Base-by-base conservation (phyloP, 2,888 invertebrate genomes). In the Cantharis flavilabris region DNA sequence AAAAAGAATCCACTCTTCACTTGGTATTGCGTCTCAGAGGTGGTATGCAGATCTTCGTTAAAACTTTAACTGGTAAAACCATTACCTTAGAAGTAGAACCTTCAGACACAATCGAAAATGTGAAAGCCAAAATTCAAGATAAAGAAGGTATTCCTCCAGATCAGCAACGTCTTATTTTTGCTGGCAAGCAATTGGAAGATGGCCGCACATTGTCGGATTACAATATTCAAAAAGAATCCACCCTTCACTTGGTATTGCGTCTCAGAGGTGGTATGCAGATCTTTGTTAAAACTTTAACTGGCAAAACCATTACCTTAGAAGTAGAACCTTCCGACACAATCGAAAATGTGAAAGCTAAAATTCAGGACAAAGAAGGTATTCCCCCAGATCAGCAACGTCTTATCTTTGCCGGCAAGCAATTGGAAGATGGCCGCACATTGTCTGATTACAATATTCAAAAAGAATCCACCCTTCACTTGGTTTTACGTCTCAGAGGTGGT, bases 101-200 rank as follows among this genome's bases (percentile, higher is more conserved):
- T 71, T 95, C 96, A 0, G 97, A 97, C 87, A 95, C 96, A 9
- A 97, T 97, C 84, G 97, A 97, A 90, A 97, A 97, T 92, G 97
- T 97, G 14, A 97, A 97, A 87, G 95, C 95, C 0, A 96, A 96
- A 87, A 96, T 96, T 83, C 96, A 96, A 86, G 96, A 96, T 83
- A 97, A 96, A 88, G 96, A 96, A 87, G 96, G 96, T 72, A 96
- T 96, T 83, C 96, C 96, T 0, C 96, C 96, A 83, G 96, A 96
- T 88, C 96, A 96, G 88, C 96, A 96, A 87, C 92, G 96, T 87
- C 90, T 96, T 84, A 96, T 96, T 87, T 96, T 97, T 86, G 96
- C 96, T 85, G 97, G 97, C 78, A 97, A 97, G 89, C 97, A 97
- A 88, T 89, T 97, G 84, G 97, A 97, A 90, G 97, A 97, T 92